Conservation (phyloP, 2,797 vertebrate genomes). For the Coilia nasus region DNA sequence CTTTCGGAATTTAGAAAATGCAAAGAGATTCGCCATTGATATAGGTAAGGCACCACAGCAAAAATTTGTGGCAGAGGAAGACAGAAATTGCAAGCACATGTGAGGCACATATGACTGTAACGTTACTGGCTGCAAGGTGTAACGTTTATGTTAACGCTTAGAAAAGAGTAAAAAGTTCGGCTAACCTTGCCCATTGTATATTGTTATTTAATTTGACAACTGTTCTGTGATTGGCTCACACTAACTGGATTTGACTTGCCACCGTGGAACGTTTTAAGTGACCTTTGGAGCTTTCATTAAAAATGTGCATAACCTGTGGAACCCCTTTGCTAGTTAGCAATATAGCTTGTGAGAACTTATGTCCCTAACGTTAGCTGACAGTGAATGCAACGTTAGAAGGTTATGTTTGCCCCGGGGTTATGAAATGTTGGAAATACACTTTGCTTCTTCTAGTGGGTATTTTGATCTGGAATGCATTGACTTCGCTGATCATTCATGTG, state of each 20-base stretch:
- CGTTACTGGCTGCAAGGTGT: constrained; percentile 5
- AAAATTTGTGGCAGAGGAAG: not conserved
- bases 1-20: constrained; percentile 95
- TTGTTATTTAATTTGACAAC: not conserved
- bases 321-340: not conserved
- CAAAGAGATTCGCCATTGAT: constrained; percentile 96
- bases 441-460: not conserved
- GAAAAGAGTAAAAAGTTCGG: not conserved
- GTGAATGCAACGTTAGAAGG: not conserved
- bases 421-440: not conserved
- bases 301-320: constrained; percentile 13
- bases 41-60: constrained; percentile 79
- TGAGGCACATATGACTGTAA: constrained; percentile 30
- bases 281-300: constrained; percentile 9
- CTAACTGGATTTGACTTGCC: not conserved
- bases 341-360: not conserved
- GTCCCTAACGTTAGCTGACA: not conserved
- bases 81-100: constrained; percentile 33
- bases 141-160: not conserved
- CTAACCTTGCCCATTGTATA: too few relatives aligned
- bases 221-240: not conserved
- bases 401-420: not conserved
- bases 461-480: not conserved
- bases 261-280: not conserved
- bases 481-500: not conserved